phyloP scores from a whole-genome alignment of 1,140 invertebrate species.

The Coelopa frigida region DNA sequence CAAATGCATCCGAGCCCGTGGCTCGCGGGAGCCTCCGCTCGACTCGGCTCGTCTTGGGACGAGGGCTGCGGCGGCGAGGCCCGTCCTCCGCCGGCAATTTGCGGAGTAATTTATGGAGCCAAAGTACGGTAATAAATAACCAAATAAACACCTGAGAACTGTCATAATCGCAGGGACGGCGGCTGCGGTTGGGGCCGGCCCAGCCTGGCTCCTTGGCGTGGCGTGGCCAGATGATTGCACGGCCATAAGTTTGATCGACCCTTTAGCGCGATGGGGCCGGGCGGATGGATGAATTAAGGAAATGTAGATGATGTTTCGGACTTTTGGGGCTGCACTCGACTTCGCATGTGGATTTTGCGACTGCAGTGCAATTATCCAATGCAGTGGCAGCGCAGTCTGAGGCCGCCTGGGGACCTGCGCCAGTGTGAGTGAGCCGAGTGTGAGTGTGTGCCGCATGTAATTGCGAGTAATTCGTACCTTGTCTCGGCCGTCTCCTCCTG shows the following conservation, averaged over 20 bases:
- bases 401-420: too few relatives aligned
- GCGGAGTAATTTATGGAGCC: conserved; percentile 18
- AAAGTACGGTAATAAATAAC: conserved; percentile 21
- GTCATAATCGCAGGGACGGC: conserved; percentile 17
- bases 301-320: conserved; percentile 4
- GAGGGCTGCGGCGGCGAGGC: background rate
- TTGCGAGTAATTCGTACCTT: too few relatives aligned
- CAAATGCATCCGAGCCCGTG: background rate
- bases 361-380: too few relatives aligned
- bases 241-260: conserved; percentile 9
- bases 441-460: too few relatives aligned
- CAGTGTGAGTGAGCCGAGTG: too few relatives aligned
- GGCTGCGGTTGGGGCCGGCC: background rate
- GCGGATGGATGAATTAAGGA: background rate
- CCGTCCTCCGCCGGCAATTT: conserved; percentile 11
- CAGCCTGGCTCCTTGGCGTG: background rate
- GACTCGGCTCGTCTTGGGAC: too few relatives aligned
- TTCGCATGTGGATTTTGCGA: too few relatives aligned
- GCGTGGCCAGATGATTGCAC: conserved; percentile 11
- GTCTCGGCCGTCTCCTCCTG: too few relatives aligned
- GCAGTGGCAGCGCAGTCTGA: too few relatives aligned
- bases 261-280: conserved; percentile 3
- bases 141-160: conserved; percentile 20
- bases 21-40: too few relatives aligned
- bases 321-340: too few relatives aligned